Conservation (phyloP, 2,888 invertebrate genomes). For the Patella pellucida region DNA sequence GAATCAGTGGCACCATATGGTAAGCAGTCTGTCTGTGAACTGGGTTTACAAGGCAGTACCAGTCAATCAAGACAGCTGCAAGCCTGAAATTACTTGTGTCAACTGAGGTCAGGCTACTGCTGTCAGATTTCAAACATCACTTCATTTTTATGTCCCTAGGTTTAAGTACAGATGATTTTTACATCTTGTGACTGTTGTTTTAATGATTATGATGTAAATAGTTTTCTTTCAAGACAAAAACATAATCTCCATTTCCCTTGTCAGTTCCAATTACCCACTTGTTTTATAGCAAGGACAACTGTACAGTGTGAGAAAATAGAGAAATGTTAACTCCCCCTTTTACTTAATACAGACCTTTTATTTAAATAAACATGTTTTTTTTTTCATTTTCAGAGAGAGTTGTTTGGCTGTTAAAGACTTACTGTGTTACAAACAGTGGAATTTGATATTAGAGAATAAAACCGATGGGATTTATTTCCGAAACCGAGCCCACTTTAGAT, state of each 20-base stretch:
- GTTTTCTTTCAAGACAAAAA: background rate
- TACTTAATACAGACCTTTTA: background rate
- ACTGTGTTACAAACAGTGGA: conserved; percentile 95
- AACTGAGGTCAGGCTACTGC: conserved; percentile 2
- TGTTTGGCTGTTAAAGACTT: conserved; percentile 91
- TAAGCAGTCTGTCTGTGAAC: background rate
- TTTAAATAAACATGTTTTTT: conserved; percentile 3
- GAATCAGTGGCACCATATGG: conserved; percentile 1
- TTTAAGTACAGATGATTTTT: background rate
- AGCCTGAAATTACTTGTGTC: background rate
- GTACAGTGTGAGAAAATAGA: conserved; percentile 1
- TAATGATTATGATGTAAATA: conserved; percentile 8
- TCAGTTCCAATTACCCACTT: background rate
- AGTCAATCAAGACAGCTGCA: conserved; percentile 9
- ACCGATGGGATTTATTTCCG: conserved; percentile 82
- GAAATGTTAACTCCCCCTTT: background rate
- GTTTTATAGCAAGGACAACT: conserved; percentile 27
- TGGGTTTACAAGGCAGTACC: conserved; percentile 1
- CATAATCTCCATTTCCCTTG: background rate
- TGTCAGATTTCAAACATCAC: conserved; percentile 3
- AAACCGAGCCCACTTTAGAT: conserved; percentile 86
- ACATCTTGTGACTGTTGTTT: background rate
- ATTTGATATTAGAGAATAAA: conserved; percentile 89
- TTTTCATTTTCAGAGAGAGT: conserved; percentile 79
- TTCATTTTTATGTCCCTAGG: background rate